Evolutionary conservation across 2,888 invertebrate genomes (phyloP), one percentile per base, ranked within the genome.

Genomic region (Schizotus pectinicornis): DNA sequence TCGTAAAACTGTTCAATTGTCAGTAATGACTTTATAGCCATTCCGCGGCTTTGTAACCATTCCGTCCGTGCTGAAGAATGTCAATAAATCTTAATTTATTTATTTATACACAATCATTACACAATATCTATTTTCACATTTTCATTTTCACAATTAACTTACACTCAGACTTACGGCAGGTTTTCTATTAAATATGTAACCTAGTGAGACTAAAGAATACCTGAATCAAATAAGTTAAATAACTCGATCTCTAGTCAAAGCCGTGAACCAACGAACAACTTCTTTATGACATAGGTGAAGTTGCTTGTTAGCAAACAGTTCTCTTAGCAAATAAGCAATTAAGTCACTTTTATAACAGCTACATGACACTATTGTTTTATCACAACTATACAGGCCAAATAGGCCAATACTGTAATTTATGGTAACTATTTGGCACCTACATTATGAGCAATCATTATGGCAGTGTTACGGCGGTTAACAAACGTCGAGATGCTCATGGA

Each of bases 391-490:
- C 11, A 50, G 60, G 47, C 45, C 54, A 41, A 48, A n/a, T 31
- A 48, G 63, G 51, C 64, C 65, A 69, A 65, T 69, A 71, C 68
- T 66, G 63, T 57, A 63, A 62, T 49, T 57, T 61, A 64, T 67
- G 72, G 70, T 72, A 72, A 72, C 71, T 72, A 69, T 68, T 71
- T 72, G 71, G 72, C 69, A 72, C 70, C 69, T 68, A 42, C 56
- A 54, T 59, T 46, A 60, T 70, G 68, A 70, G 68, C 68, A 68
- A 67, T 49, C 49, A 47, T 54, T 56, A 65, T 65, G 64, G 64
- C 63, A 49, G 55, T 47, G 52, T 59, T 51, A 39, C 31, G 36
- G 46, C 41, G 51, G 54, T 38, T 34, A 22, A 22, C 22, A 22
- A 22, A 22, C 5, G 22, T 22, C 22, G 22, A 22, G 22, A 5